Evolutionary conservation across 2,888 invertebrate species (phyloP).

Genomic region (Mellilla xanthometata): DNA sequence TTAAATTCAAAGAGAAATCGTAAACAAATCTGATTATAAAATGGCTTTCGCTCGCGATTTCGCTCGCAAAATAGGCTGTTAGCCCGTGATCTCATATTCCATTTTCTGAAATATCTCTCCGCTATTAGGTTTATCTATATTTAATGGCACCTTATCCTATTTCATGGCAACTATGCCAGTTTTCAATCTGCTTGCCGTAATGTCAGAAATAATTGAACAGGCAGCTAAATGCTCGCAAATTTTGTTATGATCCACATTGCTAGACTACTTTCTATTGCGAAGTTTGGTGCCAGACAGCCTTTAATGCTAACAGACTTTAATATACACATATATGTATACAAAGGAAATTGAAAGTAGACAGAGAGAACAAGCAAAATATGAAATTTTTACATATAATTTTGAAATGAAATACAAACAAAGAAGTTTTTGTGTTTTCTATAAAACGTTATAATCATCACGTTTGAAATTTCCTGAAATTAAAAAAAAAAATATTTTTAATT

Average conservation of each 20-base stretch:
- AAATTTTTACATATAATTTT: too few species aligned
- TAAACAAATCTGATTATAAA: slow-evolving; percentile 13
- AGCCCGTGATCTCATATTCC: slow-evolving; percentile 1
- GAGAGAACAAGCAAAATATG: too few species aligned
- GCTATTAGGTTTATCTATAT: slow-evolving; percentile 1
- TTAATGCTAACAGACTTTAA: too few species aligned
- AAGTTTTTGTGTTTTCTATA: too few species aligned
- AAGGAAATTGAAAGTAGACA: too few species aligned
- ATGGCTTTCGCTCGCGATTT: slow-evolving; percentile 9
- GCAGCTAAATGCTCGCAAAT: neutral
- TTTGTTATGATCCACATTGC: too few species aligned
- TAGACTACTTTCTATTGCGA: too few species aligned
- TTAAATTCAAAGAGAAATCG: slow-evolving; percentile 14
- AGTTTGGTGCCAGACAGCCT: neutral
- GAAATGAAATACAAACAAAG: too few species aligned
- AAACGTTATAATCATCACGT: too few species aligned
- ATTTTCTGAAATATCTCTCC: slow-evolving; percentile 3
- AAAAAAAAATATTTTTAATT: too few species aligned
- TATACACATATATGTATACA: too few species aligned
- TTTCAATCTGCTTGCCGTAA: neutral
- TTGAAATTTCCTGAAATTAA: too few species aligned
- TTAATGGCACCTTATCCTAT: slow-evolving; percentile 1
- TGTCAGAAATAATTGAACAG: neutral
- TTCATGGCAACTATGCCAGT: neutral
- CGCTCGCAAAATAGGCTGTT: slow-evolving; percentile 2